phyloP scores from a whole-genome alignment of 2,888 invertebrate species.

The Ganaspis brasiliensis region DNA sequence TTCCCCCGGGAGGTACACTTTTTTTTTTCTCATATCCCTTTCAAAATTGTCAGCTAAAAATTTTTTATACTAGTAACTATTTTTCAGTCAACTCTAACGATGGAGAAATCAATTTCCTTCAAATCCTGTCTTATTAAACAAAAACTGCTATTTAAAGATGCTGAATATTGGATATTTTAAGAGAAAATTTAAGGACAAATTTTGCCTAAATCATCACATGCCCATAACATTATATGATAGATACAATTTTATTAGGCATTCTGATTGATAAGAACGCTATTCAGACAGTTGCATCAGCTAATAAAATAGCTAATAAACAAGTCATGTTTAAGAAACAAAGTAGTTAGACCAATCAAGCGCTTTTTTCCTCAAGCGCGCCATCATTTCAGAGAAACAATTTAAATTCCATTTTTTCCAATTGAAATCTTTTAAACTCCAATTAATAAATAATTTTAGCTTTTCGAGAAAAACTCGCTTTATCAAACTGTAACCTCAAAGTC shows the following conservation, averaged over 20 bases:
- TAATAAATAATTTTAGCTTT: neutral
- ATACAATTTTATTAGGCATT: too few relatives aligned
- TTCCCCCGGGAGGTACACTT: neutral
- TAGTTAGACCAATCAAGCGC: neutral
- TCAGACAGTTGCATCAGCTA: constrained; percentile 1
- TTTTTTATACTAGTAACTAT: neutral
- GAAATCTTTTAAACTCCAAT: neutral
- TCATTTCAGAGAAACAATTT: constrained; percentile 5
- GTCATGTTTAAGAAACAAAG: neutral
- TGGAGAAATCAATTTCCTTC: neutral
- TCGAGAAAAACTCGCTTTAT: neutral
- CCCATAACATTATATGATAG: too few relatives aligned
- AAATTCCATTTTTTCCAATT: constrained; percentile 1
- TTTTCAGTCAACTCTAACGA: neutral
- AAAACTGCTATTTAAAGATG: too few relatives aligned
- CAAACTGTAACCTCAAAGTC: too few relatives aligned
- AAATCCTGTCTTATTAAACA: neutral
- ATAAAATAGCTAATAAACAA: constrained; percentile 6
- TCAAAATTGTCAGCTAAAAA: constrained; percentile 37
- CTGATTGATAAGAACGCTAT: neutral
- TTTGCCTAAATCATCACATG: too few relatives aligned
- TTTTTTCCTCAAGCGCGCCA: neutral
- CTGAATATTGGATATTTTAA: too few relatives aligned
- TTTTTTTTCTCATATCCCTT: constrained; percentile 8
- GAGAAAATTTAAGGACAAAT: too few relatives aligned